A percentile compares a stretch with the other conserved stretches of the same genome.
These are phyloP conservation scores for Myripristis murdjan DNA, from an alignment of 2,797 vertebrate species.

Conservation along the genomic window DNA sequence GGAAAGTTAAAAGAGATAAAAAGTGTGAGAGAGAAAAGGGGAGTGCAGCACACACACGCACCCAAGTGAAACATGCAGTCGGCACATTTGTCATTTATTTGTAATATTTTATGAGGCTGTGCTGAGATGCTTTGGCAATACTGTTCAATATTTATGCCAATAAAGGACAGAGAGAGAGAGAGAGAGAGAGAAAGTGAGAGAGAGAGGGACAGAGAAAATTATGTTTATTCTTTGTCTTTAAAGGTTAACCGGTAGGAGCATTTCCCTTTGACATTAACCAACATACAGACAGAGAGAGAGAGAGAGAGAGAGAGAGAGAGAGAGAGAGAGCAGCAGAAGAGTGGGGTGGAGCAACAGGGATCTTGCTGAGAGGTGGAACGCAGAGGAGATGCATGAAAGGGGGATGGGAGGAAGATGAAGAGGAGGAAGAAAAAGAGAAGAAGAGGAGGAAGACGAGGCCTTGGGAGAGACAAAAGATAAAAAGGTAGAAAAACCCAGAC, in stretches of 20 bases:
- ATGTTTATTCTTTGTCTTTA: constrained; percentile 58
- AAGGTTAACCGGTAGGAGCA: constrained; percentile 75
- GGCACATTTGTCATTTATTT: too few species aligned
- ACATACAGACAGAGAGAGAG: constrained; percentile 1
- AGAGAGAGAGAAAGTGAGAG: constrained; percentile 6
- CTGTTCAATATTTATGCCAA: too few species aligned
- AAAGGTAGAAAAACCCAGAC: constrained; percentile 5
- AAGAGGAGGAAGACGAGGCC: constrained; percentile 22
- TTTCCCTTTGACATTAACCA: constrained; percentile 64
- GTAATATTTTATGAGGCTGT: constrained; percentile 1
- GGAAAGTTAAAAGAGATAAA: not conserved
- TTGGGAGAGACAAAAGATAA: constrained; percentile 37
- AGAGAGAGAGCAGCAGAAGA: constrained; percentile 18
- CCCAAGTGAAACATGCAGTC: too few species aligned
- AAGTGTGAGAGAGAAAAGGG: not conserved
- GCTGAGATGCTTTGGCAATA: not conserved
- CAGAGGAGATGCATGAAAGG: constrained; percentile 22
- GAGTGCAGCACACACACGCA: not conserved
- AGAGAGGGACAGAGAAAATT: constrained; percentile 27
- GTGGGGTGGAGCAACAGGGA: constrained; percentile 41
- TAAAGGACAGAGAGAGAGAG: not conserved
- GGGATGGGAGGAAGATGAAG: not conserved
- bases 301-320: not conserved
- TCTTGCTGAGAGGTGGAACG: constrained; percentile 22
- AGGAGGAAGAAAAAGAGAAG: not conserved